Evolutionary conservation across 1,140 invertebrate species (phyloP).

Genomic region (Pogonomyrmex barbatus): DNA sequence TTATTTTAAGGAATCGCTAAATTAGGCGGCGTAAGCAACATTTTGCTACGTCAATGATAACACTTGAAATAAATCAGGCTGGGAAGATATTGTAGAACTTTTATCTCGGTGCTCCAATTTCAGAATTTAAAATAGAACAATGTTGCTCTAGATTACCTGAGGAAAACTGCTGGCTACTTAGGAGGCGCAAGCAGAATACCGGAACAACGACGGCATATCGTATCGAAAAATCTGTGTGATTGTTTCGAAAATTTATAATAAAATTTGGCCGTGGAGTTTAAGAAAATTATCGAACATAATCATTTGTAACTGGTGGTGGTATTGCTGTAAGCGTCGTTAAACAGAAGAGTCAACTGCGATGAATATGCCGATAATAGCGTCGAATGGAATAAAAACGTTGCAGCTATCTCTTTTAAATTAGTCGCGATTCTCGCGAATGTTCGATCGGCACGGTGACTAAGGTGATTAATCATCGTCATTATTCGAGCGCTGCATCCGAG

Average conservation of each 20-base stretch:
- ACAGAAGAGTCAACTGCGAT: background rate
- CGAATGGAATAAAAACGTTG: slow-evolving; percentile 15
- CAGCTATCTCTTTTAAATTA: slow-evolving; percentile 32
- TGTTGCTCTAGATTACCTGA: slow-evolving; percentile 11
- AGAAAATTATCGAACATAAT: background rate
- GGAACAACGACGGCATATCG: background rate
- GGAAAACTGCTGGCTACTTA: background rate
- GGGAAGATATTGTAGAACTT: slow-evolving; percentile 26
- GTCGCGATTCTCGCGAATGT: slow-evolving; percentile 47
- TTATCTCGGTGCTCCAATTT: slow-evolving; percentile 27
- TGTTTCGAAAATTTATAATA: background rate
- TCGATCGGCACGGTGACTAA: slow-evolving; percentile 14
- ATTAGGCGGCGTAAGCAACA: background rate
- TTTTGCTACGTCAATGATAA: slow-evolving; percentile 10
- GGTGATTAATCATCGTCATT: slow-evolving; percentile 47
- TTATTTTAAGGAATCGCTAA: slow-evolving; percentile 23
- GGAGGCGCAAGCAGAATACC: background rate
- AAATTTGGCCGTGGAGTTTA: background rate
- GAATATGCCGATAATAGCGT: background rate
- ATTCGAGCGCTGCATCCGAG: slow-evolving; percentile 5
- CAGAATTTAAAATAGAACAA: slow-evolving; percentile 53
- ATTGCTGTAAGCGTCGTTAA: background rate
- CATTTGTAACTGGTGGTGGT: background rate
- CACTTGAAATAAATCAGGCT: background rate
- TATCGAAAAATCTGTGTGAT: background rate